Evolutionary conservation across 2,113 vertebrate species (phyloP).

Genomic region (Bos indicus): DNA sequence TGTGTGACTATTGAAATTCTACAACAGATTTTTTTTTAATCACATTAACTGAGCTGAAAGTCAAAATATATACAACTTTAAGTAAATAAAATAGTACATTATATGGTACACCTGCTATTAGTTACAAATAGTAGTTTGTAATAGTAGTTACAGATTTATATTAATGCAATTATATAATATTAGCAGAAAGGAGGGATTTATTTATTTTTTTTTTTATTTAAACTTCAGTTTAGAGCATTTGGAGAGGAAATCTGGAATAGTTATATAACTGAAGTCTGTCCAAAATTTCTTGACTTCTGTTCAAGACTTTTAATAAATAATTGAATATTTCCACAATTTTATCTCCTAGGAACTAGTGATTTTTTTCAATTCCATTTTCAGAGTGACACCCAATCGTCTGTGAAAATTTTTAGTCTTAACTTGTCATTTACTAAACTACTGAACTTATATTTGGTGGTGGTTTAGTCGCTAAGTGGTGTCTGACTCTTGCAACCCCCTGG

Average conservation of each 20-base stretch:
- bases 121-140: not conserved
- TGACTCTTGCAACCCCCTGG: not conserved
- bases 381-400: accelerated
- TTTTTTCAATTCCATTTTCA: not conserved
- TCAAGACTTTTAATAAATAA: not conserved
- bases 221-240: not conserved
- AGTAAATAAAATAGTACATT: not conserved
- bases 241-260: accelerated
- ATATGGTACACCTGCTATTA: not conserved
- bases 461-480: not conserved
- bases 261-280: not conserved
- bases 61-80: not conserved
- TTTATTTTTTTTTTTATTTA: not conserved
- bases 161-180: not conserved
- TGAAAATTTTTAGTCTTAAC: not conserved
- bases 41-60: not conserved
- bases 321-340: not conserved
- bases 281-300: not conserved
- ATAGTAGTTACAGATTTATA: not conserved
- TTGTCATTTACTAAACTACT: not conserved
- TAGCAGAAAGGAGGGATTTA: not conserved
- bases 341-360: not conserved
- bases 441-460: not conserved
- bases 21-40: not conserved
- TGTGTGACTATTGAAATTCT: not conserved